Evolutionary conservation across 2,888 invertebrate genomes (phyloP).

Genomic region (Caenorhabditis wallacei): DNA sequence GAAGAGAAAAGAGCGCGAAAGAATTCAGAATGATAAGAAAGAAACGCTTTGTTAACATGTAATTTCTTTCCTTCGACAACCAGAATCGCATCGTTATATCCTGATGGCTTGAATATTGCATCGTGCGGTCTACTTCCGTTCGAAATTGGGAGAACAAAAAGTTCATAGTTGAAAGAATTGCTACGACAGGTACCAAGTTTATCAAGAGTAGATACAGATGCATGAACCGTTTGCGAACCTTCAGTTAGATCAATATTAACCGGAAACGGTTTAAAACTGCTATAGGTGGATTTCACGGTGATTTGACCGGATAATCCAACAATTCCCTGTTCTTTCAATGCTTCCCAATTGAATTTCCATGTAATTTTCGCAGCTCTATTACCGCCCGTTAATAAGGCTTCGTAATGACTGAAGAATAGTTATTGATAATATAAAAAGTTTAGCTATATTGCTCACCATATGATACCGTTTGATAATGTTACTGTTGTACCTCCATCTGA

Average conservation of each 20-base stretch:
- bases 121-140: neutral
- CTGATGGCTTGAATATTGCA: neutral
- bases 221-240: neutral
- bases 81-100: neutral
- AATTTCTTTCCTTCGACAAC: constrained; percentile 3
- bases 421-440: too few relatives aligned
- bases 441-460: too few relatives aligned
- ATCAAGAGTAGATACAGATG: neutral
- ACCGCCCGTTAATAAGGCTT: neutral
- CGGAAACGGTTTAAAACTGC: neutral
- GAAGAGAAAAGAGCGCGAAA: constrained; percentile 9
- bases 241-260: neutral
- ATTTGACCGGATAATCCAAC: neutral
- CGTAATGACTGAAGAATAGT: neutral
- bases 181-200: neutral
- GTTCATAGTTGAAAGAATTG: neutral
- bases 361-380: neutral
- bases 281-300: neutral
- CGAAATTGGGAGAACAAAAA: too few relatives aligned
- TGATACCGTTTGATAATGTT: too few relatives aligned
- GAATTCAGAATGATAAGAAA: constrained; percentile 24
- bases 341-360: constrained; percentile 2
- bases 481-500: too few relatives aligned
- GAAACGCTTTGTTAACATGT: neutral
- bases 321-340: neutral